phyloP scores from a whole-genome alignment of 53 echinoderm and acorn worm genomes.

The Holothuria scabra region DNA sequence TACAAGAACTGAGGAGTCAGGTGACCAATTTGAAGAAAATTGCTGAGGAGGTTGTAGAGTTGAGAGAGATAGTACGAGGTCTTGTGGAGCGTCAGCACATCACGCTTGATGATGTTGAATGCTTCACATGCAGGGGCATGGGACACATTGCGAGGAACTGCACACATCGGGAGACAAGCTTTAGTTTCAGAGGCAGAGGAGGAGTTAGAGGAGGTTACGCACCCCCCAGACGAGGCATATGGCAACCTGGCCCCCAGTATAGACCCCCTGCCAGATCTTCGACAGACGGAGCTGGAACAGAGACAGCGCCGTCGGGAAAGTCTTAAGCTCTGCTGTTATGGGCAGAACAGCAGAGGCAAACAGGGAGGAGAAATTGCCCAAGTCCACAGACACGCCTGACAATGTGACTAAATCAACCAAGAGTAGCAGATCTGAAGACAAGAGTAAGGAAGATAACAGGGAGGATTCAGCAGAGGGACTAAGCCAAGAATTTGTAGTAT shows the following conservation, averaged over 20 bases:
- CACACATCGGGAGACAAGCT: no score
- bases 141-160: neutral
- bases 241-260: no score
- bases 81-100: neutral
- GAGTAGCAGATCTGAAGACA: neutral
- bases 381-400: no score
- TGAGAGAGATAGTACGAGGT: neutral
- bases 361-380: neutral
- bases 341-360: conserved; percentile 47
- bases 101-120: no score
- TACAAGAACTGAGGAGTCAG: neutral
- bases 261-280: no score
- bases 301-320: conserved; percentile 16
- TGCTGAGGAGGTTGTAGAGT: neutral
- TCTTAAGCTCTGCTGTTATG: conserved; percentile 53
- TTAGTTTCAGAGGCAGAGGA: conserved; percentile 14
- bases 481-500: neutral
- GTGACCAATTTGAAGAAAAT: neutral
- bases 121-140: neutral
- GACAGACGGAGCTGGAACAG: neutral
- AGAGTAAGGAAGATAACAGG: neutral
- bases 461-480: no score
- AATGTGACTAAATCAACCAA: no score
- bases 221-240: no score
- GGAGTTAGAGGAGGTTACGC: neutral